Percentiles rank a stretch among this genome's conserved stretches.
Evolutionary conservation across 2,888 invertebrate species (phyloP).

Genomic region (Anthophora plumipes): DNA sequence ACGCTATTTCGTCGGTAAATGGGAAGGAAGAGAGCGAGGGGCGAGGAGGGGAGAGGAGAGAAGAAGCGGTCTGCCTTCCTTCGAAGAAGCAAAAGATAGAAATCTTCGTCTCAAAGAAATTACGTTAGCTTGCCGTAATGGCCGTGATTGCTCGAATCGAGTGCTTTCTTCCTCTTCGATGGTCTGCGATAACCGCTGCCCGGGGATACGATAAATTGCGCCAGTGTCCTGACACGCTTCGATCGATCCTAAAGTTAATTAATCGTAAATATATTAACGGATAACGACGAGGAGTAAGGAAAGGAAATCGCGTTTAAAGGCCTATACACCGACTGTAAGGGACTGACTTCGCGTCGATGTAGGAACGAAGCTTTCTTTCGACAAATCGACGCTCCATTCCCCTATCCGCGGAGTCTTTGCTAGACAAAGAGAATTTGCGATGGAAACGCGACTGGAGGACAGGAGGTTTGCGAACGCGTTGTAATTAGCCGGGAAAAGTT

Average conservation of each 20-base stretch:
- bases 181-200: not conserved
- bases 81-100: constrained; percentile 22
- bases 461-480: too few species aligned
- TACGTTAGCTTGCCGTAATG: constrained; percentile 34
- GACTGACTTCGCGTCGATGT: too few species aligned
- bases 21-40: not conserved
- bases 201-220: constrained; percentile 18
- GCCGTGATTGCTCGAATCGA: constrained; percentile 36
- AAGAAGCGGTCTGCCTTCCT: not conserved
- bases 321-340: not conserved
- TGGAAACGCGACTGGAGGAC: too few species aligned
- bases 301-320: not conserved
- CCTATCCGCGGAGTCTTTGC: too few species aligned
- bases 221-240: not conserved
- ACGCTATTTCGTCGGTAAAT: constrained; percentile 2
- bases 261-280: constrained; percentile 9
- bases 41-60: too few species aligned
- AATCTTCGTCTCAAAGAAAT: constrained; percentile 32
- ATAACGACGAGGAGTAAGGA: not conserved
- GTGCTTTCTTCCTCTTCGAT: constrained; percentile 1
- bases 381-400: not conserved
- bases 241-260: constrained; percentile 31
- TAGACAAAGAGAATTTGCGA: too few species aligned
- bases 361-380: not conserved
- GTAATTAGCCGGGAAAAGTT: too few species aligned